These are phyloP conservation scores for Nymphalis c-album DNA, from an alignment of 2,888 invertebrate species.

Conservation along the genomic window DNA sequence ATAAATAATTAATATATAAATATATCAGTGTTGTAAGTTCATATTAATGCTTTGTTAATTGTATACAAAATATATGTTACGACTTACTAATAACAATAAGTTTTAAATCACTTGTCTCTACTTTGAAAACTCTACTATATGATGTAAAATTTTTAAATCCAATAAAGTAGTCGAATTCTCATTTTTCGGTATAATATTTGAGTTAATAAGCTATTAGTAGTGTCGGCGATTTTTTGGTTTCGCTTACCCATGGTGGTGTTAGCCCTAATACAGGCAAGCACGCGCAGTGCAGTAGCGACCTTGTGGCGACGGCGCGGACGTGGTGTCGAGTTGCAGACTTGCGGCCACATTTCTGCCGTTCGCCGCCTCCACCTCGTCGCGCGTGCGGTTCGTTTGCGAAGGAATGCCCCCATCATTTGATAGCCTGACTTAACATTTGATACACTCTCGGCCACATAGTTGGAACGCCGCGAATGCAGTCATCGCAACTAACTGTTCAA, in stretches of 20 bases:
- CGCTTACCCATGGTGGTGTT: constrained; percentile 22
- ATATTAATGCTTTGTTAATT: too few species aligned
- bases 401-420: constrained; percentile 74
- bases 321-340: constrained; percentile 70
- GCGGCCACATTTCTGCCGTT: constrained; percentile 72
- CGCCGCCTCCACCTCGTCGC: constrained; percentile 49
- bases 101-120: too few species aligned
- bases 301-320: constrained; percentile 59
- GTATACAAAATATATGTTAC: too few species aligned
- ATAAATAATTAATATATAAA: too few species aligned
- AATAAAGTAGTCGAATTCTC: too few species aligned
- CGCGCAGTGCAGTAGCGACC: constrained; percentile 78
- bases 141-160: too few species aligned
- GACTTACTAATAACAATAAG: too few species aligned
- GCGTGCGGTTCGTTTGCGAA: constrained; percentile 73
- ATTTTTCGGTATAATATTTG: too few species aligned
- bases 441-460: constrained; percentile 68
- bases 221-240: background rate
- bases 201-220: too few species aligned
- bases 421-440: constrained; percentile 69
- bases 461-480: constrained; percentile 59
- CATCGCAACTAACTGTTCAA: constrained; percentile 56
- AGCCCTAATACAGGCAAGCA: constrained; percentile 48
- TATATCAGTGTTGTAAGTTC: too few species aligned
- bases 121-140: too few species aligned